Conservation (phyloP, 1,140 invertebrate species). For the Pantala flavescens region DNA sequence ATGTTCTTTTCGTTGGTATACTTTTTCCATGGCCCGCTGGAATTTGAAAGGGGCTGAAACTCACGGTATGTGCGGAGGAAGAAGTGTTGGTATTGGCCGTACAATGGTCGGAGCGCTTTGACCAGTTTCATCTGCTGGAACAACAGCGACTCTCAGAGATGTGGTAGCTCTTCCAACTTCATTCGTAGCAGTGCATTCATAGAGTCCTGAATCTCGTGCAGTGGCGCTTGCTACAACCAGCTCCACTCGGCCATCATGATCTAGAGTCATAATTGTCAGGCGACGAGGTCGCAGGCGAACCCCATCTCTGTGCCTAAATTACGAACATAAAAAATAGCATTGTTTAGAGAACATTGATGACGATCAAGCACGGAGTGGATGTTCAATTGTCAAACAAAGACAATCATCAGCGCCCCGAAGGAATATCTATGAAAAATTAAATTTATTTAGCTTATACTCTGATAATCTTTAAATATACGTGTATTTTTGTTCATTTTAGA, state of each 20-base stretch:
- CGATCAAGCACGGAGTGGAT: slow-evolving; percentile 38
- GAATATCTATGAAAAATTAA: no score
- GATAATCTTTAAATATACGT: no score
- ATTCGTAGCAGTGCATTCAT: slow-evolving; percentile 77
- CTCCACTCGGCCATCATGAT: slow-evolving; percentile 66
- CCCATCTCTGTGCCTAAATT: slow-evolving; percentile 51
- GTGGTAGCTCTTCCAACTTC: slow-evolving; percentile 70
- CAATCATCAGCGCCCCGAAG: background rate
- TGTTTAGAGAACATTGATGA: slow-evolving; percentile 8
- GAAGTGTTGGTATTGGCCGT: slow-evolving; percentile 8
- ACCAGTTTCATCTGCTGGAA: background rate
- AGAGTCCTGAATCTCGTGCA: slow-evolving; percentile 67
- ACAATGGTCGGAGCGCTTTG: slow-evolving; percentile 2
- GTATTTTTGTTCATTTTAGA: no score
- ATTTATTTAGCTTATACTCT: no score
- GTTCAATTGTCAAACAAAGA: slow-evolving; percentile 22
- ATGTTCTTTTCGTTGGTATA: no score
- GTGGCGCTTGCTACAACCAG: slow-evolving; percentile 55
- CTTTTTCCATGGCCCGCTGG: no score
- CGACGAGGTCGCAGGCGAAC: slow-evolving; percentile 61
- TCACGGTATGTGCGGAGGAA: slow-evolving; percentile 22
- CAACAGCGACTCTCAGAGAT: slow-evolving; percentile 46
- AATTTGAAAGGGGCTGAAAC: background rate
- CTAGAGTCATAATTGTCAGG: slow-evolving; percentile 58
- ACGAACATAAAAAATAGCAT: slow-evolving; percentile 18